These are phyloP conservation scores for Oreortyx pictus DNA, from an alignment of 2,797 vertebrate genomes.

Conservation along the genomic window DNA sequence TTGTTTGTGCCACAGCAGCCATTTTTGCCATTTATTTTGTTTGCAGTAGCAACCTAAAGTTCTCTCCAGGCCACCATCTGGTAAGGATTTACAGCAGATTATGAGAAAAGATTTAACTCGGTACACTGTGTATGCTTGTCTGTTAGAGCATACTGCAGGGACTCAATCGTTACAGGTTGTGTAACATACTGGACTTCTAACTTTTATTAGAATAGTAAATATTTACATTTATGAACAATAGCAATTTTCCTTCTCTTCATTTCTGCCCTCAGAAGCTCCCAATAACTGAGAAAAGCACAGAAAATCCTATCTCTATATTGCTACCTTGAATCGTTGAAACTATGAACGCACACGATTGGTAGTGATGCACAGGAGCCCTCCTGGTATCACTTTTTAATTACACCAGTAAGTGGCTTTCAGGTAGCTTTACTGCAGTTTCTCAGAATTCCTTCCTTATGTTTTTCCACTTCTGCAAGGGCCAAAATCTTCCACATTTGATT, in stretches of 20 bases:
- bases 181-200: neutral
- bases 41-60: constrained; percentile 23
- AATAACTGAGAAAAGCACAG: neutral
- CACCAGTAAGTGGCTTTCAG: neutral
- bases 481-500: neutral
- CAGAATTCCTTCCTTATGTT: neutral
- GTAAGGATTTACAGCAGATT: constrained; percentile 67
- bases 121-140: neutral
- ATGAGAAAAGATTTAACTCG: constrained; percentile 6
- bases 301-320: neutral
- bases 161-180: neutral
- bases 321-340: neutral
- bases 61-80: constrained; percentile 66
- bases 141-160: neutral
- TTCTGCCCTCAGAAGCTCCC: neutral
- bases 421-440: neutral
- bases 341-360: neutral
- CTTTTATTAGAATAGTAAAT: neutral
- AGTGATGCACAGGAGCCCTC: neutral
- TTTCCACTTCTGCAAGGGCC: neutral
- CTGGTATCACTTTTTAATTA: constrained; percentile 1
- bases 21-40: constrained; percentile 4
- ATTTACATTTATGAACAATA: neutral
- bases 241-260: neutral
- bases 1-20: neutral